A percentile compares a stretch with the other conserved stretches of the same genome.
Conservation (phyloP, 2,888 invertebrate genomes). For the Athripsodes cinereus region DNA sequence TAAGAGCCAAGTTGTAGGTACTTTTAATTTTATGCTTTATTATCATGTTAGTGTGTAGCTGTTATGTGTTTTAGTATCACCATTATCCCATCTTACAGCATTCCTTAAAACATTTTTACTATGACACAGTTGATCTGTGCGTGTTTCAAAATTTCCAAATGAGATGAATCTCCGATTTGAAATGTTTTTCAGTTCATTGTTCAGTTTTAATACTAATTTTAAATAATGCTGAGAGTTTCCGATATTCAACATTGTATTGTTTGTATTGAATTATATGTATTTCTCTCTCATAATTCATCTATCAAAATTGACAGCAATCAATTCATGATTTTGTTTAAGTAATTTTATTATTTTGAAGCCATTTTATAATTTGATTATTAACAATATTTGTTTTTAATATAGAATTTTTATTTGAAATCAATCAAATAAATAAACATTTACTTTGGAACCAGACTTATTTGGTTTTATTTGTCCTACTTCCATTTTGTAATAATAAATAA, state of each 20-base stretch:
- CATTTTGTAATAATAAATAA: neutral
- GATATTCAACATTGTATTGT: too few species aligned
- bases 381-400: constrained; percentile 1
- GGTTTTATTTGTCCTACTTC: neutral
- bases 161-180: too few species aligned
- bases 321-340: neutral
- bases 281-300: neutral
- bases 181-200: too few species aligned
- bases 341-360: neutral
- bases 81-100: neutral
- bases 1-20: constrained; percentile 1
- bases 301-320: neutral
- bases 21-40: neutral
- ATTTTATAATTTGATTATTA: neutral
- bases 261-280: neutral
- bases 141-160: too few species aligned
- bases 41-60: neutral
- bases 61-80: neutral
- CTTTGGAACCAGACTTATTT: neutral
- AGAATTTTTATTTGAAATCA: neutral
- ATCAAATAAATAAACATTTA: neutral
- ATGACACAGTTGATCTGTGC: neutral
- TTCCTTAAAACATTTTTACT: neutral
- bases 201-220: too few species aligned
- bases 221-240: too few species aligned